A percentile compares a stretch with the other conserved stretches of the same genome.
Conservation (phyloP, 2,888 invertebrate genomes). For the Erebia ligea region DNA sequence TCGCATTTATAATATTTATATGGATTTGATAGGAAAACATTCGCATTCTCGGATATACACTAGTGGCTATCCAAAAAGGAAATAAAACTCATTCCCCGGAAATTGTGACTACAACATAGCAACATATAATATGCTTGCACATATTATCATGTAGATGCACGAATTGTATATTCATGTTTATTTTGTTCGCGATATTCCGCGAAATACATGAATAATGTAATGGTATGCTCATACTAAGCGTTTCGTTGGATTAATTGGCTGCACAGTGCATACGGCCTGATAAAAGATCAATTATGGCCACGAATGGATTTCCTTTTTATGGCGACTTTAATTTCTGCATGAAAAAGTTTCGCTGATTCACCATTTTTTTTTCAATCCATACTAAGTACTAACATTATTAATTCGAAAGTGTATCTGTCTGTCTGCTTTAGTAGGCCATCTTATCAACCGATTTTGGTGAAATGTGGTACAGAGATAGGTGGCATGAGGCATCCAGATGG, state of each 20-base stretch:
- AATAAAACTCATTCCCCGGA: constrained; percentile 1
- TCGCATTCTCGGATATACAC: too few relatives aligned
- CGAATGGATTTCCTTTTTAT: constrained; percentile 3
- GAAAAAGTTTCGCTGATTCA: background rate
- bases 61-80: background rate
- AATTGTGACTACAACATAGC: background rate
- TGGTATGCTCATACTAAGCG: background rate
- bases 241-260: background rate
- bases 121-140: background rate
- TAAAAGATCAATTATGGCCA: constrained; percentile 2
- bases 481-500: too few relatives aligned
- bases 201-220: constrained; percentile 16
- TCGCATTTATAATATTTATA: too few relatives aligned
- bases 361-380: too few relatives aligned
- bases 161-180: constrained; percentile 12
- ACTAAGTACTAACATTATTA: too few relatives aligned
- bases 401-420: too few relatives aligned
- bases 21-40: too few relatives aligned
- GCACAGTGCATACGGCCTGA: background rate
- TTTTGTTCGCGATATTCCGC: constrained; percentile 10
- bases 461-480: too few relatives aligned
- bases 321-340: background rate
- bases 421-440: too few relatives aligned
- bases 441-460: too few relatives aligned
- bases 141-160: background rate